Evolutionary conservation across 30 jellyfish, hydroid and myxozoan species (phyloP), one percentile per base, ranked within the genome.

Genomic region (Aurelia sp.): DNA sequence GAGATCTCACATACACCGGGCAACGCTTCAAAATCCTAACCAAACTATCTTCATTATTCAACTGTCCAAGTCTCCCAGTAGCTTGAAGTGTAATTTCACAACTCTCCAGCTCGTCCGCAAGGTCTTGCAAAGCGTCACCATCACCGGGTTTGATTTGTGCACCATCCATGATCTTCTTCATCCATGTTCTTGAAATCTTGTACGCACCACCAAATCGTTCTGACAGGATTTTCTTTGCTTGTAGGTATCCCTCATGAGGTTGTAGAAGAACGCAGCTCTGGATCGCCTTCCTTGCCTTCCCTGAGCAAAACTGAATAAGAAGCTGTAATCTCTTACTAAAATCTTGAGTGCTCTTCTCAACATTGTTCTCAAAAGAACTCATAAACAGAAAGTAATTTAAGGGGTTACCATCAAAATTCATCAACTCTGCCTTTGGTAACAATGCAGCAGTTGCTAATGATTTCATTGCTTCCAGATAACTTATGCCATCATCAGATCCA

Each of bases 81-180:
- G 81, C 90, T 66, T 61, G 55, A n/a, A 61, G 58, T 24, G 90
- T 61, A 27, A 64, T 63, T 48, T 79, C 58, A 41, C 90, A 62
- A 50, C 24, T 79, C 70, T 79, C 80, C 81, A 79, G 48, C 18
- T 79, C 90, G 35, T 79, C 90, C 3, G 90, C 90, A 17, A 79
- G 65, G 70, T 62, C 81, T 48, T 44, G 90, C 67, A 20, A 41
- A 40, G 81, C 82, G 2, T 79, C 82, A 33, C 81, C 81, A 79
- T 79, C 90, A n/a, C 64, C 40, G 17, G 62, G 62, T 9, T 18
- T 70, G 64, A 31, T 70, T 70, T 70, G 81, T 10, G 20, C 62
- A 70, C 62, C 64, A 70, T 38, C 64, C 81, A 70, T 70, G 81
- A 31, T 70, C 64, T 70, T 70, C 0, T 55, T 65, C 81, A 70